Evolutionary conservation across 2,797 vertebrate genomes (phyloP), one percentile per base, ranked within the genome.

Genomic region (Poeciliopsis infans): DNA sequence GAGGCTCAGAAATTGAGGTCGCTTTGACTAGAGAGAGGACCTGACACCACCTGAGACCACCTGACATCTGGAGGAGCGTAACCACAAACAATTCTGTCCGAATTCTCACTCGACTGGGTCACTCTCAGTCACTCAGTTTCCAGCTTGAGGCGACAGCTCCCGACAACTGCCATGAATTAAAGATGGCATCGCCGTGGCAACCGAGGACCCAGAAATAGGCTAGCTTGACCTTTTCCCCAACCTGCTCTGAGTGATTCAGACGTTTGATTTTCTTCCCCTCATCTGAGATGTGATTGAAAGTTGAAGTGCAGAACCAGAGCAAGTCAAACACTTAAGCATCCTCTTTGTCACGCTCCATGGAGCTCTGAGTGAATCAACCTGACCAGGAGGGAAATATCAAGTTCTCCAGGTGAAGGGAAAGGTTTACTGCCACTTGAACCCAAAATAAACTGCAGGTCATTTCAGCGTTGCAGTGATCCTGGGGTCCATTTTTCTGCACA

Each of bases 151-250:
- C 88, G 76, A 89, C 92, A 89, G 80, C 81, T 45, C 84, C 82
- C 82, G 89, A 90, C 91, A 88, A 66, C 82, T 31, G 74, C 90
- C 84, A 95, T 94, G 91, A 94, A 95, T 94, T 92, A 93, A 94
- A 94, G 89, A 95, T 93, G 91, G 87, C 87, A 71, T 90, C 85
- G 72, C 90, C 79, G 84, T 43, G 66, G 91, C 91, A 85, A 85
- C 77, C 0, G 80, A 80, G 79, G 79, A 81, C 83, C 89, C 88
- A 91, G 85, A 93, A 94, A 94, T 92, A 94, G 93, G 91, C 84
- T 2, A 31, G 64, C 71, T 76, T 92, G 93, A 95, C 94, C 93
- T 95, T 93, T 90, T 86, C 79, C 49, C 61, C 78, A 91, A 93
- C 91, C 91, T 39, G 47, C 64, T 3, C 82, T 92, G 86, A 93